Base-by-base conservation (phyloP, 2,113 vertebrate genomes). In the Peromyscus leucopus region DNA sequence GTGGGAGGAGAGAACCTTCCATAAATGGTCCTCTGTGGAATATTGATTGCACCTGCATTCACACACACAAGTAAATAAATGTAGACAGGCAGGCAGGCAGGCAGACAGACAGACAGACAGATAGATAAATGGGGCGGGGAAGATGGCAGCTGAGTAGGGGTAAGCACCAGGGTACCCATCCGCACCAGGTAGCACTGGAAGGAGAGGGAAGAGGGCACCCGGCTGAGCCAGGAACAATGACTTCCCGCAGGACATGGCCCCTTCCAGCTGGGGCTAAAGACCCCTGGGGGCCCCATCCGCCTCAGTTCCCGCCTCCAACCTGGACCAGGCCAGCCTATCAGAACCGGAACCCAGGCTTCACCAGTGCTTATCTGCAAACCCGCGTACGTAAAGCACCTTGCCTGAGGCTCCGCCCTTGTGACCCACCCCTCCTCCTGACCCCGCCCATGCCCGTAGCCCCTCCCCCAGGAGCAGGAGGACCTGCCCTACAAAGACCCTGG, bases 71-170 rank as follows among this genome's bases (percentile, higher is more conserved):
- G 11, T 19, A 8, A 7, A 51, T 55, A 59, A 51, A 24, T 24
- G 2, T 3, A 15, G 57, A 17, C 0, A 59, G 21, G n/a, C 2
- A 21, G 51, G 1, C 0, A 24, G 31, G 19, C 1, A 26, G 28
- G 19, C 1, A 51, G 46, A 51, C 12, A 51, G 61, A 65, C 26
- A 26, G 33, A 36, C 33, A 28, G 55, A 36, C 2, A 21, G 78
- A 24, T 2, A 55, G 46, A 67, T 13, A 5, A 5, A 57, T n/a
- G 61, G 59, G 39, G 8, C 1, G 24, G 26, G 26, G 17, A 36
- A 71, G 46, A 39, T 6, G 21, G 55, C 21, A 82, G n/a, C 79
- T 8, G 42, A 88, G 46, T 21, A 71, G 31, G 46, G 67, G 51
- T 33, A 26, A 87, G 46, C 28, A 17, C 84, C 39, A 28, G 42